Evolutionary conservation across 2,113 vertebrate genomes (phyloP).

Genomic region (Odontophorus gujanensis): DNA sequence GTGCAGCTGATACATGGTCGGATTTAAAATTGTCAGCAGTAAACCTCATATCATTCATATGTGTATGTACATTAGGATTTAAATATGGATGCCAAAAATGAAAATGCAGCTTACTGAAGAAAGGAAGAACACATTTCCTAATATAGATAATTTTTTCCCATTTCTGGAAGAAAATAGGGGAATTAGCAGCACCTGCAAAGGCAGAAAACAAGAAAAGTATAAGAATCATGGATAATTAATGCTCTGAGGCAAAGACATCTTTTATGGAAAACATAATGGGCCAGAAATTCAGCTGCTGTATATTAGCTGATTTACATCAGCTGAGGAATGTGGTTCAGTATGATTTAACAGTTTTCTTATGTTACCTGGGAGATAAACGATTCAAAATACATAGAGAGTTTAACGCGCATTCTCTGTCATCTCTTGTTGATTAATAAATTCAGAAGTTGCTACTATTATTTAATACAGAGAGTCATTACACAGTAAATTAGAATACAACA

Average conservation of each 20-base stretch:
- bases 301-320: slow-evolving; percentile 25
- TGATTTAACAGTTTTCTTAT: slow-evolving; percentile 21
- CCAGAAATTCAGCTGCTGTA: slow-evolving; percentile 36
- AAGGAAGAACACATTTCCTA: slow-evolving; percentile 36
- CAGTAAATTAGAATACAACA: slow-evolving; percentile 29
- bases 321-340: background rate
- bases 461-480: background rate
- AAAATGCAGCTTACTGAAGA: slow-evolving; percentile 59
- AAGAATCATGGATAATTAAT: slow-evolving; percentile 64
- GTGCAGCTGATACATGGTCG: background rate
- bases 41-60: slow-evolving; percentile 33
- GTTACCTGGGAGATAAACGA: slow-evolving; percentile 25
- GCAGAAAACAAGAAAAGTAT: slow-evolving; percentile 40
- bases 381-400: background rate
- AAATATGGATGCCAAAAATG: slow-evolving; percentile 65
- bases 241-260: slow-evolving; percentile 28
- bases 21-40: slow-evolving; percentile 58
- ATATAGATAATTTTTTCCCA: slow-evolving; percentile 51
- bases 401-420: background rate
- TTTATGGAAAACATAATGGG: slow-evolving; percentile 39
- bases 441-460: slow-evolving; percentile 30
- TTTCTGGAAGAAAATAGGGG: slow-evolving; percentile 16
- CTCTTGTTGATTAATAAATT: slow-evolving; percentile 41
- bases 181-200: slow-evolving; percentile 49
- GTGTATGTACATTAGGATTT: slow-evolving; percentile 28